phyloP scores from a whole-genome alignment of 2,797 vertebrate species.

The Danio choprae region DNA sequence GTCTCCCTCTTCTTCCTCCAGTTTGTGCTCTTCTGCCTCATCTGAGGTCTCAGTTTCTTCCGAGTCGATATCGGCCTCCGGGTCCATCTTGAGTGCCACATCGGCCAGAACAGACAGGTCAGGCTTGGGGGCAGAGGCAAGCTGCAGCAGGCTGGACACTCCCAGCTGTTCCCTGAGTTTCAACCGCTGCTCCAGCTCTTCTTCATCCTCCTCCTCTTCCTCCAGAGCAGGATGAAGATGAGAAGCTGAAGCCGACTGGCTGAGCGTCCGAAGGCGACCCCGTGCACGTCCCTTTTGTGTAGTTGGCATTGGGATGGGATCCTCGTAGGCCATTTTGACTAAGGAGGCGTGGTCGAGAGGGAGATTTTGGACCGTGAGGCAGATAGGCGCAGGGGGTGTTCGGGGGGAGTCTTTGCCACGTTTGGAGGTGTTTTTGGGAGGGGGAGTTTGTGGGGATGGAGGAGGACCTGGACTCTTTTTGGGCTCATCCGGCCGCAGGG shows the following conservation, averaged over 20 bases:
- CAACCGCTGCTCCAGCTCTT: constrained; percentile 73
- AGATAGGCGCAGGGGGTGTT: constrained; percentile 69
- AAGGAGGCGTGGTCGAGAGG: constrained; percentile 90
- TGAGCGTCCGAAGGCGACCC: constrained; percentile 73
- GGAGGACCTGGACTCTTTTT: constrained; percentile 61
- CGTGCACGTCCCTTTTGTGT: constrained; percentile 72
- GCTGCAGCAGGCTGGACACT: constrained; percentile 79
- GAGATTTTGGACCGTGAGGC: constrained; percentile 89
- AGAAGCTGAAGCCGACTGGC: constrained; percentile 58
- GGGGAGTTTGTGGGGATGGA: constrained; percentile 61
- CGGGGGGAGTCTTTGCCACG: constrained; percentile 73
- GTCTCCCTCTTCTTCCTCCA: constrained; percentile 68
- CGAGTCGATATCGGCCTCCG: constrained; percentile 76
- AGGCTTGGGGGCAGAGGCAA: constrained; percentile 75
- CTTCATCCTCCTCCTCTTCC: constrained; percentile 64
- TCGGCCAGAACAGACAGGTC: constrained; percentile 85
- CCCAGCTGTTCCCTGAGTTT: constrained; percentile 79
- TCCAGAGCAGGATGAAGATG: constrained; percentile 67
- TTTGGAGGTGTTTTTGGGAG: constrained; percentile 69
- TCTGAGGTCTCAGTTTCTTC: constrained; percentile 87
- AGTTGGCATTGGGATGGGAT: constrained; percentile 68
- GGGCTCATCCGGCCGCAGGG: constrained; percentile 67
- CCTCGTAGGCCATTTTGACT: constrained; percentile 86
- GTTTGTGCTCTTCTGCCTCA: constrained; percentile 84
- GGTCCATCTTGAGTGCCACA: constrained; percentile 81